Base-by-base conservation (phyloP, 2,113 vertebrate species). In the Centrocercus urophasianus region DNA sequence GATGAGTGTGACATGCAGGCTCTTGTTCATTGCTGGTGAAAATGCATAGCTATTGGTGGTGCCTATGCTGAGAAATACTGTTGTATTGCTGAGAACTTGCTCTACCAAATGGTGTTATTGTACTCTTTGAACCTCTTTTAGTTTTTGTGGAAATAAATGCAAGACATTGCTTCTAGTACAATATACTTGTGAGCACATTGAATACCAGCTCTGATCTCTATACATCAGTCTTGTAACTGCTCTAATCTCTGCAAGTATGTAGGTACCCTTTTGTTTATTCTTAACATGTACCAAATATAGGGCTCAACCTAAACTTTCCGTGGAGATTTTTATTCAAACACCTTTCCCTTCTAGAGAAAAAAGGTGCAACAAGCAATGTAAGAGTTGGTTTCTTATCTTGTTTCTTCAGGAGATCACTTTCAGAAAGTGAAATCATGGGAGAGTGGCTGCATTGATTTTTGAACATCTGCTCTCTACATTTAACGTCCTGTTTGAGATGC, bases 401-500 rank as follows among this genome's bases (percentile, higher is more conserved):
- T 61, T 88, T 54, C 56, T 86, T 69, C 28, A 59, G 69, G 45
- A 65, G 25, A 57, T 50, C 43, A 5, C 3, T 56, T 70, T 4
- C 54, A 70, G n/a, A 8, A 72, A 32, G 6, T 42, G 52, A 48
- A 75, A 42, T 7, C 40, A 43, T 70, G 59, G 10, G 40, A 86
- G 13, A 3, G 36, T 0, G 1, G 6, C 63, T 59, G 22, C 11
- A 45, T 4, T 56, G 47, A 22, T 82, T 61, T 83, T 70, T 0
- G 1, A 64, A 48, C 27, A 32, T 38, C 48, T 69, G 3, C 19
- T 76, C 2, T 42, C 30, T 78, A 24, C 66, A 7, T 66, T 70
- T 81, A n/a, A 88, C 11, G 24, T 86, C 66, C 32, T 67, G 19
- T 88, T 93, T 86, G 54, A 93, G 73, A 76, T 34, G 14, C 13